Conservation (phyloP, 2,797 vertebrate genomes). For the Sebastes miniatus region DNA sequence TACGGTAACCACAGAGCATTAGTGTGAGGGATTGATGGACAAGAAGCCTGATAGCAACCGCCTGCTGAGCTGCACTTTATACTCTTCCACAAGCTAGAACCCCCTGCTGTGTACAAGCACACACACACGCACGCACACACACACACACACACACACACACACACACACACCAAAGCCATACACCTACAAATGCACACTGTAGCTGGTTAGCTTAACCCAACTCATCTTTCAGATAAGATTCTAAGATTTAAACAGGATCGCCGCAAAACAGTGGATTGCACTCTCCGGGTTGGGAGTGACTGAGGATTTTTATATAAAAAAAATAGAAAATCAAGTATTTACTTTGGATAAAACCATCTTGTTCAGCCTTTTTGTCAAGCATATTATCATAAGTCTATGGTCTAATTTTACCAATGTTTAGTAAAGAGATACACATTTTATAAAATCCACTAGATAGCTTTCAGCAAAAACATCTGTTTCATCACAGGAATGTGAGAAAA, state of each 20-base stretch:
- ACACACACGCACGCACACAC: too few species aligned
- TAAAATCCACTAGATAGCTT: too few species aligned
- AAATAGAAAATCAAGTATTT: background rate
- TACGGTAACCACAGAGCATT: background rate
- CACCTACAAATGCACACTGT: background rate
- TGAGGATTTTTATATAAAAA: background rate
- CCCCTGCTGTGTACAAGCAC: background rate
- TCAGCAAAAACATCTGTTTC: background rate
- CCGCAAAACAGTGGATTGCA: too few species aligned
- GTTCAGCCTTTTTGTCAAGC: background rate
- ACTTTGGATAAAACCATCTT: too few species aligned
- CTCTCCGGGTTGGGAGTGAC: too few species aligned
- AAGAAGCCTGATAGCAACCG: background rate
- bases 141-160: too few species aligned
- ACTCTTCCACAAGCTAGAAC: background rate
- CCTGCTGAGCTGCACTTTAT: constrained; percentile 15
- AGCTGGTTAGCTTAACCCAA: too few species aligned
- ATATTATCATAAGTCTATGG: background rate
- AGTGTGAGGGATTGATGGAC: background rate
- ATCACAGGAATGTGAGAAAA: background rate
- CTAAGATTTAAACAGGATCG: too few species aligned
- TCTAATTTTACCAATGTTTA: background rate
- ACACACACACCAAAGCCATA: background rate
- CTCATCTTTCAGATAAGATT: too few species aligned
- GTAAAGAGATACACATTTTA: background rate